phyloP scores from a whole-genome alignment of 2,113 vertebrate genomes.

The Planiliza haematocheilus region DNA sequence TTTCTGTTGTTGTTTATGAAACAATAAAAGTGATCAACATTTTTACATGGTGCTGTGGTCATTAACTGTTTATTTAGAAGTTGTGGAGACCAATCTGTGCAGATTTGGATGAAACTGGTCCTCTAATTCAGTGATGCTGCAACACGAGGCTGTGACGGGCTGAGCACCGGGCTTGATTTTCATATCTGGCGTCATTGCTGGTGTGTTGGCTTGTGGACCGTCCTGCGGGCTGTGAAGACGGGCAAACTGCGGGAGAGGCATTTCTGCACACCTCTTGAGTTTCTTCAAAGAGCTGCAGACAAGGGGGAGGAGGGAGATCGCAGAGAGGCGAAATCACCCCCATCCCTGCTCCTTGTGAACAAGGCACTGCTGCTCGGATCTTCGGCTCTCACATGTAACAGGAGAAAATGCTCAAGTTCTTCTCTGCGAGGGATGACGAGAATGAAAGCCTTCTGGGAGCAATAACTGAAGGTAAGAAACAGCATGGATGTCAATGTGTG shows the following conservation, averaged over 20 bases:
- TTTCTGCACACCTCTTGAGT: constrained; percentile 76
- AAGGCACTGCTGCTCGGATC: constrained; percentile 46
- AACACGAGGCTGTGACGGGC: neutral
- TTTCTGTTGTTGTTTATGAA: constrained; percentile 77
- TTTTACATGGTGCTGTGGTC: constrained; percentile 71
- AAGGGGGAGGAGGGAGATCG: constrained; percentile 63
- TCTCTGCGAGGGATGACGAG: constrained; percentile 79
- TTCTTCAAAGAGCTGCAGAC: constrained; percentile 78
- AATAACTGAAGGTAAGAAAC: constrained; percentile 74
- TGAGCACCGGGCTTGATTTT: constrained; percentile 16
- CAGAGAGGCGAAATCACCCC: constrained; percentile 56
- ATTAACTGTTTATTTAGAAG: constrained; percentile 10
- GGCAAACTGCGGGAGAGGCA: constrained; percentile 60
- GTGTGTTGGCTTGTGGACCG: constrained; percentile 45
- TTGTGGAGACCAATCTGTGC: neutral
- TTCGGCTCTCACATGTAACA: constrained; percentile 51
- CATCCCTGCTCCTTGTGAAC: constrained; percentile 47
- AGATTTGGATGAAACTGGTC: neutral
- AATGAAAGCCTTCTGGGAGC: constrained; percentile 79
- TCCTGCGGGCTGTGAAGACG: constrained; percentile 49
- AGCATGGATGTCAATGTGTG: neutral
- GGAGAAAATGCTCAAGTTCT: constrained; percentile 81
- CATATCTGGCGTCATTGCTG: constrained; percentile 28
- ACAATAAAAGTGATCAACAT: constrained; percentile 87
- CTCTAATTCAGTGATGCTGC: neutral